Conservation (phyloP, 2,888 invertebrate genomes). For the Liodrosophila aerea region DNA sequence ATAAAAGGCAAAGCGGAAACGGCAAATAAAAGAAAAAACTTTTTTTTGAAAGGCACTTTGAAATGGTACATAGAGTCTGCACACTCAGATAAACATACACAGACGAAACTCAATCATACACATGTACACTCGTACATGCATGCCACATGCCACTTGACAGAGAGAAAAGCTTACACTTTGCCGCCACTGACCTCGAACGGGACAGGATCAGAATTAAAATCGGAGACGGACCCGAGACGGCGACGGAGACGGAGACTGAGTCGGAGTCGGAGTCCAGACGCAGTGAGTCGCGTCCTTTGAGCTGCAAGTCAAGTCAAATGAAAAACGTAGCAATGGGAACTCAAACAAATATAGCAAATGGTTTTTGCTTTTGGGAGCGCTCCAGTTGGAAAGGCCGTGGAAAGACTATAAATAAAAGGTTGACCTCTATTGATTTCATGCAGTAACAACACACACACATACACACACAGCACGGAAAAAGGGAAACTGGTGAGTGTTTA, state of each 20-base stretch:
- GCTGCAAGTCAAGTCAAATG: slow-evolving; percentile 78
- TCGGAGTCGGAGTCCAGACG: not conserved
- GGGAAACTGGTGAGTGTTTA: slow-evolving; percentile 45
- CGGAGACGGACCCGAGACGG: not conserved
- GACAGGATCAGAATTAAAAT: slow-evolving; percentile 7
- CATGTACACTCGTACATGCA: no score
- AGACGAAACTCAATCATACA: slow-evolving; percentile 7
- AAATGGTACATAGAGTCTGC: slow-evolving; percentile 60
- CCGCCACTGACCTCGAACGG: slow-evolving; percentile 60
- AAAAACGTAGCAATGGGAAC: slow-evolving; percentile 64
- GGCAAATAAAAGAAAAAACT: slow-evolving; percentile 37
- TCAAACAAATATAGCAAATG: slow-evolving; percentile 72
- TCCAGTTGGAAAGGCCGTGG: slow-evolving; percentile 42
- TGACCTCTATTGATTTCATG: slow-evolving; percentile 66
- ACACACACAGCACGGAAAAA: no score
- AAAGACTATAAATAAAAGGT: slow-evolving; percentile 73
- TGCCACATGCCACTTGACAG: slow-evolving; percentile 62
- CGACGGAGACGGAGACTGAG: not conserved
- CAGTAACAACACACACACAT: no score
- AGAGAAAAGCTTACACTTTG: slow-evolving; percentile 55
- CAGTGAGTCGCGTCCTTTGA: slow-evolving; percentile 58
- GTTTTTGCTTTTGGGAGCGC: slow-evolving; percentile 20
- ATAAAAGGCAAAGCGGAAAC: slow-evolving; percentile 23
- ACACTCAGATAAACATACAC: slow-evolving; percentile 24
- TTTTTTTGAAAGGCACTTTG: slow-evolving; percentile 67